Evolutionary conservation across 2,797 vertebrate genomes (phyloP).

Genomic region (Nyctibius grandis): DNA sequence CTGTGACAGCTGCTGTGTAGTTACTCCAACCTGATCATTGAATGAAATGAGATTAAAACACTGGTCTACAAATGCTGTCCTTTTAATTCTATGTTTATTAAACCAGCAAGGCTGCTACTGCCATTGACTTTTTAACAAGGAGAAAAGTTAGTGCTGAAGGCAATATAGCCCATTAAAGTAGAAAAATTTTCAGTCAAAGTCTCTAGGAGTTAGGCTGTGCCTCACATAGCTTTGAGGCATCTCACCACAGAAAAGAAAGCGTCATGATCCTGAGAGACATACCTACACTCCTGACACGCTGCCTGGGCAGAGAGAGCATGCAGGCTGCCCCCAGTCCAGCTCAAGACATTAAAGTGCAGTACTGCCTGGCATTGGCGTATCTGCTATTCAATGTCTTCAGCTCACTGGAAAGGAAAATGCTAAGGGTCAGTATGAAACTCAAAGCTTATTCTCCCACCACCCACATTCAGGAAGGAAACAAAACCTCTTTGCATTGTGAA

Average conservation of each 20-base stretch:
- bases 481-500: background rate
- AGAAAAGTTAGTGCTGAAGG: background rate
- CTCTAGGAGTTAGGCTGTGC: background rate
- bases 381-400: background rate
- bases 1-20: background rate
- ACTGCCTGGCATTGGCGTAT: background rate
- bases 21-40: background rate
- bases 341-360: background rate
- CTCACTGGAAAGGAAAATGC: background rate
- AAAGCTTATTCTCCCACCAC: background rate
- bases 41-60: background rate
- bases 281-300: fast-evolving
- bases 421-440: background rate
- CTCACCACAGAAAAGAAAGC: background rate
- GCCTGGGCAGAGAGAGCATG: fast-evolving
- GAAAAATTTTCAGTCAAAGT: background rate
- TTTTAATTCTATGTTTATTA: background rate
- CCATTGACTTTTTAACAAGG: background rate
- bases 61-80: background rate
- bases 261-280: background rate
- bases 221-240: background rate
- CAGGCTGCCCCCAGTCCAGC: background rate
- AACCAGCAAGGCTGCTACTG: background rate
- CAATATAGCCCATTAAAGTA: background rate
- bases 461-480: background rate